These are phyloP conservation scores for Malacoctenus gilli DNA, from an alignment of 2,797 vertebrate species.

Conservation along the genomic window DNA sequence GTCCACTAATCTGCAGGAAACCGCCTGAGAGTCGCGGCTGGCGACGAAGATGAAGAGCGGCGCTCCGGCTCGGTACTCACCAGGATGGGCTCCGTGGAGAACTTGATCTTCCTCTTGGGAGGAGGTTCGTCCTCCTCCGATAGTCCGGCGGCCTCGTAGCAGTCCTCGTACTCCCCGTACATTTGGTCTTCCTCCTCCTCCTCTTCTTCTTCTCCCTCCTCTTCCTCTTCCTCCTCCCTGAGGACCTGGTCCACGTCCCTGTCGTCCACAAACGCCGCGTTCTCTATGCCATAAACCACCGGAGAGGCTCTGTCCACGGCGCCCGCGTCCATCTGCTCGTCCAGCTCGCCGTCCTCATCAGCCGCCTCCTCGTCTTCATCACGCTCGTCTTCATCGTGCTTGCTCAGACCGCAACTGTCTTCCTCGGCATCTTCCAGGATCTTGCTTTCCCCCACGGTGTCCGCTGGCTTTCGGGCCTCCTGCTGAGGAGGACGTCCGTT, in stretches of 20 bases:
- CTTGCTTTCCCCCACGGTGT: constrained; percentile 51
- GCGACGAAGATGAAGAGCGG: constrained; percentile 52
- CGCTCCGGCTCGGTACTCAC: constrained; percentile 70
- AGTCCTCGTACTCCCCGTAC: constrained; percentile 79
- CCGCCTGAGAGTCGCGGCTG: constrained; percentile 49
- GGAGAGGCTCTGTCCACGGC: constrained; percentile 73
- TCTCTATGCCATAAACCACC: constrained; percentile 88
- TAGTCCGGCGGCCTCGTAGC: constrained; percentile 85
- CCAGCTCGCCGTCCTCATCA: constrained; percentile 72
- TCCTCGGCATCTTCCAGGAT: constrained; percentile 46
- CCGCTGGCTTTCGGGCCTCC: constrained; percentile 30
- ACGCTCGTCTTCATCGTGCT: constrained; percentile 34
- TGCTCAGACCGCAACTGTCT: constrained; percentile 18
- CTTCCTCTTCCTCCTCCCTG: constrained; percentile 73
- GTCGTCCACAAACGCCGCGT: constrained; percentile 90
- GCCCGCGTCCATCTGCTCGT: constrained; percentile 70
- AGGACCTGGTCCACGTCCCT: constrained; percentile 82
- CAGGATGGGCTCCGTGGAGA: constrained; percentile 89
- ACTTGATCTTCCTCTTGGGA: constrained; percentile 84
- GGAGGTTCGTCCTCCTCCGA: constrained; percentile 89
- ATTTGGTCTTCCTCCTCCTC: constrained; percentile 74
- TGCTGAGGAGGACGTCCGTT: constrained; percentile 27
- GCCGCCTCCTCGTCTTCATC: constrained; percentile 65
- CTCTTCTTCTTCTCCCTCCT: constrained; percentile 60
- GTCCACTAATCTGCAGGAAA: constrained; percentile 53